Conservation (phyloP, 1,140 invertebrate genomes). For the Lithobius niger region DNA sequence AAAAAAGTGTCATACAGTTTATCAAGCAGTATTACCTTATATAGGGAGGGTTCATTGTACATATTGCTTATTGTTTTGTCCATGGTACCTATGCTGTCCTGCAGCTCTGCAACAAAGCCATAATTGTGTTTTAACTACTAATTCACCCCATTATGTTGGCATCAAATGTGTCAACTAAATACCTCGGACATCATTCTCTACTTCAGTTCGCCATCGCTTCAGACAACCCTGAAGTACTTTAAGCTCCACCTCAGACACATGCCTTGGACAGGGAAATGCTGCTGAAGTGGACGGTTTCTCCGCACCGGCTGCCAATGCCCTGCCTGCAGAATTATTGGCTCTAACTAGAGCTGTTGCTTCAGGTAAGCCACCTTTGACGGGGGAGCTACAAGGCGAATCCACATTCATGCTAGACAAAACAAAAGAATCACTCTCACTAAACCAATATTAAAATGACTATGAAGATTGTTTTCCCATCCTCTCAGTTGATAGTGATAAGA, state of each 20-base stretch:
- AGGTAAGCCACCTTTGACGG: constrained; percentile 15
- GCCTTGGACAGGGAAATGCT: constrained; percentile 22
- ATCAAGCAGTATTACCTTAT: constrained; percentile 29
- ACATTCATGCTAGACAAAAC: constrained; percentile 9
- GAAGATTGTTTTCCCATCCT: too few relatives aligned
- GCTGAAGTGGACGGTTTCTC: not conserved
- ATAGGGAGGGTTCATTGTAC: constrained; percentile 33
- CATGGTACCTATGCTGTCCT: constrained; percentile 29
- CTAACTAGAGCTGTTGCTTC: constrained; percentile 16
- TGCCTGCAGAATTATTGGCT: not conserved
- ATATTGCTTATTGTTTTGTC: constrained; percentile 30
- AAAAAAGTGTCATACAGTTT: too few relatives aligned
- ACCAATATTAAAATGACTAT: too few relatives aligned
- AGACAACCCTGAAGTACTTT: constrained; percentile 32
- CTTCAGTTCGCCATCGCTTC: constrained; percentile 33
- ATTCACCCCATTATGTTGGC: not conserved
- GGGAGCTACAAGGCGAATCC: constrained; percentile 14
- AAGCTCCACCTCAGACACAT: constrained; percentile 28
- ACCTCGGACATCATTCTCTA: constrained; percentile 33
- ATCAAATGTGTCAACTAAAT: not conserved
- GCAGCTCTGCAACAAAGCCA: constrained; percentile 27
- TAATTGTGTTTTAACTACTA: not conserved
- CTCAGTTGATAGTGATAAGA: too few relatives aligned
- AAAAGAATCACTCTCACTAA: not conserved
- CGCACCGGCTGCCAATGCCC: not conserved